Percentiles rank a stretch among this genome's conserved stretches.
Evolutionary conservation across 2,797 vertebrate species (phyloP).

Genomic region (Gymnothorax javanicus): DNA sequence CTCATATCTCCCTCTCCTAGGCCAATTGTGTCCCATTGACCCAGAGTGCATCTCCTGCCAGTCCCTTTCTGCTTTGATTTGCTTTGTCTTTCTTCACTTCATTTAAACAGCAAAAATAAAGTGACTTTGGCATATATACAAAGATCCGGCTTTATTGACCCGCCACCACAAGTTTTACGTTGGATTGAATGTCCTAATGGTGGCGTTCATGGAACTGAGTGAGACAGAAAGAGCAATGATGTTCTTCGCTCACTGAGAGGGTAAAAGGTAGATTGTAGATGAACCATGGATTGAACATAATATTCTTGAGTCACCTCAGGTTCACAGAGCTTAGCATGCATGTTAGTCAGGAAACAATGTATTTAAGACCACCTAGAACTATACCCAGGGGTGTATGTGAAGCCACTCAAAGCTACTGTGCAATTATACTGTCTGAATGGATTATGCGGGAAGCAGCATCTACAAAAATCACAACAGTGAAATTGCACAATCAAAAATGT

Average conservation of each 20-base stretch:
- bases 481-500: not conserved
- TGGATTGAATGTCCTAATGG: not conserved
- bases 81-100: not conserved
- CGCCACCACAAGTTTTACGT: conserved; percentile 48
- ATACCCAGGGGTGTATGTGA: not conserved
- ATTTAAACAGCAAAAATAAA: conserved; percentile 32
- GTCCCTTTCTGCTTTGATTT: conserved; percentile 13
- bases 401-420: conserved; percentile 8
- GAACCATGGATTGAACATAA: not conserved
- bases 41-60: conserved; percentile 18
- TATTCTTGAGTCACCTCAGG: not conserved
- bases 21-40: conserved; percentile 36
- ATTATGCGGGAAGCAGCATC: not conserved
- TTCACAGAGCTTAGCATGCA: not conserved
- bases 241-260: not conserved
- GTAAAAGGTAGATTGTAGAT: not conserved
- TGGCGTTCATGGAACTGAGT: not conserved
- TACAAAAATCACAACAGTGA: conserved; percentile 2
- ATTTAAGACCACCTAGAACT: not conserved
- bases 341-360: not conserved
- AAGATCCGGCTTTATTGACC: conserved; percentile 20
- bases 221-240: not conserved
- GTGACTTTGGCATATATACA: conserved; percentile 27
- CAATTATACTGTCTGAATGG: not conserved
- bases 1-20: conserved; percentile 22